A percentile compares a stretch with the other conserved stretches of the same genome.
These are phyloP conservation scores for Rhopilema esculentum DNA, from an alignment of 30 jellyfish, hydroid and myxozoan genomes.

Conservation along the genomic window DNA sequence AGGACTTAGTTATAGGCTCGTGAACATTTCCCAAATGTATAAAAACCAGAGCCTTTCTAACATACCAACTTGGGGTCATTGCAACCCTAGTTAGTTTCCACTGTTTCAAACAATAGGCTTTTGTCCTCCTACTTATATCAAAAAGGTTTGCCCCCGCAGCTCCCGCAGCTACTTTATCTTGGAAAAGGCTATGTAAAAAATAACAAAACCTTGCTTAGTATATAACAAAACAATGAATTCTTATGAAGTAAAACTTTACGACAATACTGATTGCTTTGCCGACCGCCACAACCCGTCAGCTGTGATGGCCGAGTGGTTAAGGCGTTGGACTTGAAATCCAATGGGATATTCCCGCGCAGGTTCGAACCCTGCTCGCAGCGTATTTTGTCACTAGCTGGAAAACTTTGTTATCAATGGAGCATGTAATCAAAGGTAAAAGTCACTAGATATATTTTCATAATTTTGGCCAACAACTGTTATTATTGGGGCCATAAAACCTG, in stretches of 20 bases:
- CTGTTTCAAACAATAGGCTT: too few relatives aligned
- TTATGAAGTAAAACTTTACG: background rate
- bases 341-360: conserved; percentile 85
- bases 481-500: too few relatives aligned
- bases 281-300: background rate
- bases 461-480: background rate
- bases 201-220: too few relatives aligned
- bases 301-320: conserved; percentile 83
- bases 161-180: too few relatives aligned
- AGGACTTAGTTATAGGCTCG: too few relatives aligned
- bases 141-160: too few relatives aligned
- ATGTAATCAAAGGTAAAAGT: background rate
- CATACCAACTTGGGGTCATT: too few relatives aligned
- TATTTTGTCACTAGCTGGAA: background rate
- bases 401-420: background rate
- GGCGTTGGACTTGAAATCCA: conserved; percentile 77
- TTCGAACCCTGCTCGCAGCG: conserved; percentile 88
- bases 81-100: too few relatives aligned
- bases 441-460: background rate
- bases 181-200: too few relatives aligned
- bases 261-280: background rate
- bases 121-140: too few relatives aligned
- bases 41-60: too few relatives aligned
- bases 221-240: background rate
- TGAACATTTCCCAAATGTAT: too few relatives aligned